phyloP scores from a whole-genome alignment of 2,888 invertebrate species.

The Matsumyia berberina region DNA sequence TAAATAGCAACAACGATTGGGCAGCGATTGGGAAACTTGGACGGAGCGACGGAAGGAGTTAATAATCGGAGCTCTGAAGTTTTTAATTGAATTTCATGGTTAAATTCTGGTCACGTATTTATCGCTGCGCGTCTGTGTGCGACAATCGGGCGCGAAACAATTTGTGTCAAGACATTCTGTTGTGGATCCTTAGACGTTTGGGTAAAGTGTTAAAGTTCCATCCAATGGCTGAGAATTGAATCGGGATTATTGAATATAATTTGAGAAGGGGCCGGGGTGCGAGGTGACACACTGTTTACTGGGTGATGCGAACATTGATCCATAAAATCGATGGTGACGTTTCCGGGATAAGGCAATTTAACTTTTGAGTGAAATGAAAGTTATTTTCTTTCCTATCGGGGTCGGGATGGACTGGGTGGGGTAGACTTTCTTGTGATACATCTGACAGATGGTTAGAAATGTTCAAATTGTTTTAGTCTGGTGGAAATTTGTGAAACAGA shows the following conservation, averaged over 20 bases:
- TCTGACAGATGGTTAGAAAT: too few relatives aligned
- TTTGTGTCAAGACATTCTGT: slow-evolving; percentile 49
- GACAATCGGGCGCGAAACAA: slow-evolving; percentile 55
- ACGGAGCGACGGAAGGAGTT: slow-evolving; percentile 35
- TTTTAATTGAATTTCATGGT: slow-evolving; percentile 75
- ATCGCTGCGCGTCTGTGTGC: slow-evolving; percentile 56
- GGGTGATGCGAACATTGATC: slow-evolving; percentile 25
- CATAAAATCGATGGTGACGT: slow-evolving; percentile 10
- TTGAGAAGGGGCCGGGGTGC: slow-evolving; percentile 27
- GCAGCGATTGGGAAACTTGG: background rate
- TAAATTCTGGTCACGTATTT: slow-evolving; percentile 65
- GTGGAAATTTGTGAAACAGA: too few relatives aligned
- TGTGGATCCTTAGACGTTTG: slow-evolving; percentile 32
- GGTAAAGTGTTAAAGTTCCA: slow-evolving; percentile 54
- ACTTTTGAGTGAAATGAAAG: background rate
- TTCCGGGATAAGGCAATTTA: background rate
- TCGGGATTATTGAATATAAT: slow-evolving; percentile 55
- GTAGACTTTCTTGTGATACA: too few relatives aligned
- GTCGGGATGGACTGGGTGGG: background rate
- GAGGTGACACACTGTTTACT: slow-evolving; percentile 38
- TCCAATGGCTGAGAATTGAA: slow-evolving; percentile 51
- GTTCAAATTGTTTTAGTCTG: too few relatives aligned
- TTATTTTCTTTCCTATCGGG: background rate
- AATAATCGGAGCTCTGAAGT: slow-evolving; percentile 68
- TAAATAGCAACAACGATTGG: slow-evolving; percentile 37